Percentiles rank a stretch among this genome's conserved stretches.
Evolutionary conservation across 2,797 vertebrate genomes (phyloP).

Genomic region (Myotis myotis): DNA sequence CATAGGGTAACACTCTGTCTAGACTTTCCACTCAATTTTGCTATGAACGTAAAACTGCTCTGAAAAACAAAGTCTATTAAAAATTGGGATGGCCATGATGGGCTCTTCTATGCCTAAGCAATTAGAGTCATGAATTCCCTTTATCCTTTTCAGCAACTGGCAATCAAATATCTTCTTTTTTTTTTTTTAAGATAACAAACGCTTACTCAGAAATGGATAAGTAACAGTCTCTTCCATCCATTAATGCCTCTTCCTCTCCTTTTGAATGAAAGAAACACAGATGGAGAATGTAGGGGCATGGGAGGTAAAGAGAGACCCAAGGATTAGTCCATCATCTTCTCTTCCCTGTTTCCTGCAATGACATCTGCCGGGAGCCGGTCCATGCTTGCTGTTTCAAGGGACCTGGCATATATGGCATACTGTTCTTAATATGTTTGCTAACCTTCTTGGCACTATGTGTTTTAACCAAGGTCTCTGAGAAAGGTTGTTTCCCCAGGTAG

Average conservation of each 20-base stretch:
- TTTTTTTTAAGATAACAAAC: slow-evolving; percentile 79
- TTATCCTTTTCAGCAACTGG: neutral
- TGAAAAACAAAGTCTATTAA: neutral
- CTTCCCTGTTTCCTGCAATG: neutral
- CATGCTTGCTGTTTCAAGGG: too few relatives aligned
- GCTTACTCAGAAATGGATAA: slow-evolving; percentile 86
- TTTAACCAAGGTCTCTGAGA: too few relatives aligned
- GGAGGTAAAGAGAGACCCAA: neutral
- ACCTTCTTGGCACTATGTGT: too few relatives aligned
- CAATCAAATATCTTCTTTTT: neutral
- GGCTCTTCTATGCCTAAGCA: neutral
- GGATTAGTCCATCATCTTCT: neutral
- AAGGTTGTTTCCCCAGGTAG: too few relatives aligned
- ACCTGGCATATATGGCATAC: too few relatives aligned
- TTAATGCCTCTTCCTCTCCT: slow-evolving; percentile 64
- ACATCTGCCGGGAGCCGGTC: too few relatives aligned
- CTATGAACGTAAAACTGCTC: neutral
- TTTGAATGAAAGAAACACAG: slow-evolving; percentile 43
- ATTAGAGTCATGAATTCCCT: neutral
- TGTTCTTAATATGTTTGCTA: too few relatives aligned
- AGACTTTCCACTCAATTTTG: neutral
- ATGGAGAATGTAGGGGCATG: neutral
- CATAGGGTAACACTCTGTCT: neutral
- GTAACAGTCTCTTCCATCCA: slow-evolving; percentile 75
- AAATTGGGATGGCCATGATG: neutral